Evolutionary conservation across 1,140 invertebrate species (phyloP), one percentile per base, ranked within the genome.

Genomic region (Zaprionus camerounensis): DNA sequence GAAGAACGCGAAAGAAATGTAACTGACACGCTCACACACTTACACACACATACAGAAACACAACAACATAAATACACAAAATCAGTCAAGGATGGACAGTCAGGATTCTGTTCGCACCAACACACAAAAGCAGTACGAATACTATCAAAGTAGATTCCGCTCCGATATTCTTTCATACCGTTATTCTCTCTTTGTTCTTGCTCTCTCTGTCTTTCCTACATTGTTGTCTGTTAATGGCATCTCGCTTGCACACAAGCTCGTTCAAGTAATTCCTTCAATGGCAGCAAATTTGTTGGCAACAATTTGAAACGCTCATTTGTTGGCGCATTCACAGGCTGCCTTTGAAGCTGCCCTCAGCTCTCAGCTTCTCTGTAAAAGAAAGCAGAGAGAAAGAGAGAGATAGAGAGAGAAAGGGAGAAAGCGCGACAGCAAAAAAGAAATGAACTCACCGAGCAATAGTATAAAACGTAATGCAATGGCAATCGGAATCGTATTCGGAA

Each of bases 201-300:
- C 31, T 46, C 57, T 73, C 82, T 62, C 51, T 55, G 62, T 55
- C 68, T 22, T n/a, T 5, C 44, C 31, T n/a, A n/a, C 67, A 26
- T 51, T 49, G 20, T 31, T 36, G 15, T 24, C 26, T 22, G 24
- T 12, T 36, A 28, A 46, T 49, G 68, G 61, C n/a, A 11, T 46
- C 41, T 51, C 46, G 1, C 46, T 51, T 4, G 46, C 20, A 22
- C 7, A 1, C n/a, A 1, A 46, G 41, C 41, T 46, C n/a, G n/a
- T 46, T 24, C 20, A 22, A 73, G 82, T 71, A 78, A 86, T 87
- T 87, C 76, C 72, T 67, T 88, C 81, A 84, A 87, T 87, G 84
- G 81, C 84, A 76, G 81, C 81, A 83, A 87, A 87, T 87, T 87
- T 88, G 85, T 90, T 88, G 81, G 74, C 85, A 88, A 88, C 84